phyloP scores from a whole-genome alignment of 2,888 invertebrate genomes.

The Aphidoletes aphidimyza region DNA sequence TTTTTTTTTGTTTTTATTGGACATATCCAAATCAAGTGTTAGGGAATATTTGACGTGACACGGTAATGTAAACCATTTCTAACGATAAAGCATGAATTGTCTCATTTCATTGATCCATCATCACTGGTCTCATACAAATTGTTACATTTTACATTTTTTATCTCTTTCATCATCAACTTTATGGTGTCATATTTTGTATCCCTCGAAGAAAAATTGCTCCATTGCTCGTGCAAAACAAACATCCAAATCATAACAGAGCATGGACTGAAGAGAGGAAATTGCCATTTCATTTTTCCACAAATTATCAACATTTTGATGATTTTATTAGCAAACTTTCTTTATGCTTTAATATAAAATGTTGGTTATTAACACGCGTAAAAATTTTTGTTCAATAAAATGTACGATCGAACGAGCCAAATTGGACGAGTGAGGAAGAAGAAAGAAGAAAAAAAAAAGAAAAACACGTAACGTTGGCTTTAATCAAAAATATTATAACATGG shows the following conservation, averaged over 20 bases:
- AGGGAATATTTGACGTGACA: no score
- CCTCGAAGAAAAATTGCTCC: no score
- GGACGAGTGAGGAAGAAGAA: not conserved
- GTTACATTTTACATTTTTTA: not conserved
- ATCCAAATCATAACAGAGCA: not conserved
- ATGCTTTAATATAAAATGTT: not conserved
- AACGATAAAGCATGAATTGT: not conserved
- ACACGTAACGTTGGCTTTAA: not conserved
- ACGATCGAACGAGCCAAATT: not conserved
- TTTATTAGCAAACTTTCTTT: constrained; percentile 7
- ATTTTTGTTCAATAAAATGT: not conserved
- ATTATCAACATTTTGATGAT: constrained; percentile 1
- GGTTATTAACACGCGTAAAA: not conserved
- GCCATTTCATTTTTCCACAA: constrained; percentile 40
- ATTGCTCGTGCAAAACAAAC: not conserved
- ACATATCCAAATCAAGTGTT: no score
- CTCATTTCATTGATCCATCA: constrained; percentile 23
- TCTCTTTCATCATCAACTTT: constrained; percentile 15
- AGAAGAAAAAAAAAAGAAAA: no score
- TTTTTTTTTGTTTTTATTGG: not conserved
- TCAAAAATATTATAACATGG: not conserved
- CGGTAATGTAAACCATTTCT: no score
- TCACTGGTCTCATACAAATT: not conserved
- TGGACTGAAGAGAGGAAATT: not conserved
- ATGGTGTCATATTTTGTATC: no score